phyloP scores from a whole-genome alignment of 1,140 invertebrate genomes.

The Atopsyche davidsoni region DNA sequence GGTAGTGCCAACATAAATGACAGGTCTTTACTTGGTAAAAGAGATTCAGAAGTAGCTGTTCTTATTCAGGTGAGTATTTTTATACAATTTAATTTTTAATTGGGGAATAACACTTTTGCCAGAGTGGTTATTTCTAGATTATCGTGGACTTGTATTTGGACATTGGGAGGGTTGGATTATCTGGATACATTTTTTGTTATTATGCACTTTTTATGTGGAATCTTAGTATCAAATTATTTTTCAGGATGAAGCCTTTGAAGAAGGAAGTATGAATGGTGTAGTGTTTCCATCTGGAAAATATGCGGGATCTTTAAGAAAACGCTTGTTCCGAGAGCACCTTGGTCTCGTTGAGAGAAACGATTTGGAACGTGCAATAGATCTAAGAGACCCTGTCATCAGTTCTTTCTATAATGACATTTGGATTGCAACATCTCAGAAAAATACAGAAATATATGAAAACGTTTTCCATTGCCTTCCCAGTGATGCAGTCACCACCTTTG shows the following conservation, averaged over 20 bases:
- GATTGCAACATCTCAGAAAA: conserved; percentile 67
- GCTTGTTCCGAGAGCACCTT: conserved; percentile 88
- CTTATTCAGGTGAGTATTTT: conserved; percentile 65
- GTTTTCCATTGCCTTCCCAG: conserved; percentile 82
- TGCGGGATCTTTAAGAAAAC: conserved; percentile 75
- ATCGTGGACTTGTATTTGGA: too few relatives aligned
- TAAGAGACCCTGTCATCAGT: conserved; percentile 69
- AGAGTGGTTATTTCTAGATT: too few relatives aligned
- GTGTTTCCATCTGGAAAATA: conserved; percentile 77
- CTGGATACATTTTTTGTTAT: too few relatives aligned
- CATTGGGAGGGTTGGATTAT: too few relatives aligned
- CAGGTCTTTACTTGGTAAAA: conserved; percentile 81
- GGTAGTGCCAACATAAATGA: conserved; percentile 99
- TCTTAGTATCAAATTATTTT: conserved; percentile 30
- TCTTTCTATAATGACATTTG: conserved; percentile 78
- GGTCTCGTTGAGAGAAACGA: conserved; percentile 53
- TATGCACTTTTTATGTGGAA: too few relatives aligned
- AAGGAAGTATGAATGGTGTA: conserved; percentile 73
- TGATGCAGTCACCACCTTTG: conserved; percentile 69
- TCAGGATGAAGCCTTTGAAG: conserved; percentile 74
- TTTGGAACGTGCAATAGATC: conserved; percentile 44
- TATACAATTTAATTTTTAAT: conserved; percentile 8
- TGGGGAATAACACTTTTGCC: too few relatives aligned
- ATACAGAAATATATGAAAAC: conserved; percentile 84
- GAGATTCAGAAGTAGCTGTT: conserved; percentile 94